Percentiles rank a stretch among this genome's conserved stretches.
Conservation (phyloP, 2,888 invertebrate species). For the Branchellion lobata region DNA sequence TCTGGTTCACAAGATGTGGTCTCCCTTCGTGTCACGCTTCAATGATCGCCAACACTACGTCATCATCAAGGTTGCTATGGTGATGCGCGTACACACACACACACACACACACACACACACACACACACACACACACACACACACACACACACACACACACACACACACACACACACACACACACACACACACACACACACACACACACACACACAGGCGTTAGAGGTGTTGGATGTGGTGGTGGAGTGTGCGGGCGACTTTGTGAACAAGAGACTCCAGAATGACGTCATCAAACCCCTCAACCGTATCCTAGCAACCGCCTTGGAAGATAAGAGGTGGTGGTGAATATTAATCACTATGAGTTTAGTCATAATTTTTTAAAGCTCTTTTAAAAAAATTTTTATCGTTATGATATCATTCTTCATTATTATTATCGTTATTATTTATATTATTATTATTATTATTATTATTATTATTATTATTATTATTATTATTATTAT, state of each 20-base stretch:
- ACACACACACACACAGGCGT: conserved; percentile 45
- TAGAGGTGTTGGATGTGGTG: conserved; percentile 55
- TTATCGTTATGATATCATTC: neutral
- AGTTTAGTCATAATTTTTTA: neutral
- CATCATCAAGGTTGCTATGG: conserved; percentile 54
- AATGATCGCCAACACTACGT: conserved; percentile 56
- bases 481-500: no score
- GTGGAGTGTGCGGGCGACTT: conserved; percentile 56
- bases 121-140: neutral
- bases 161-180: no score
- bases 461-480: no score
- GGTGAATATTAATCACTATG: no score
- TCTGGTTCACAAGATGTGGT: conserved; percentile 59
- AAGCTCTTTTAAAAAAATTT: neutral
- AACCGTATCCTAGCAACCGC: conserved; percentile 55
- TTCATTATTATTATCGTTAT: neutral
- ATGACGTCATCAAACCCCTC: conserved; percentile 56
- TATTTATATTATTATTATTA: no score
- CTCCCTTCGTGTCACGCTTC: conserved; percentile 56
- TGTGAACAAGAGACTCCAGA: conserved; percentile 54
- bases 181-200: neutral
- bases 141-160: no score
- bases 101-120: no score
- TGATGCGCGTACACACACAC: conserved; percentile 54
- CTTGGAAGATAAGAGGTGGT: conserved; percentile 57